Base-by-base conservation (phyloP, 2,113 vertebrate genomes). In the Rhinolophus sinicus region DNA sequence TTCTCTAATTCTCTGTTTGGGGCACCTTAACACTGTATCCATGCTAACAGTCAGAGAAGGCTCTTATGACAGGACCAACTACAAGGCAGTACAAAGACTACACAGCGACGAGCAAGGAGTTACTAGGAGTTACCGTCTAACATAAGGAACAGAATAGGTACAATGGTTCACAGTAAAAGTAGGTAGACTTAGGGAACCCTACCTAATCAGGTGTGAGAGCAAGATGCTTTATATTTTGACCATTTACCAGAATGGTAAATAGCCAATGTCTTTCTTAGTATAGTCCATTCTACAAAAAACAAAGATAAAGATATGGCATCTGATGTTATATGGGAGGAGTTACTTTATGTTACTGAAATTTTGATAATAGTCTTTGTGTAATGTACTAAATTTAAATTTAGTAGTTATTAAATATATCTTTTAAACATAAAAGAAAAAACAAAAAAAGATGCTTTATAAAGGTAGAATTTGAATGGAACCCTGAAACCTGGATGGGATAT, bases 1-100 rank as follows among this genome's bases (percentile, higher is more conserved):
- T 82, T 92, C 6, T 94, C 69, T 22, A 91, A 50, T 94, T 90
- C 88, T 88, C 73, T 92, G 83, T 67, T 8, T 64, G 52, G 52
- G 50, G 56, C 18, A 89, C 21, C 35, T 89, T 86, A 85, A 85
- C 58, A 77, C 18, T 62, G 24, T 88, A 62, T 56, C 30, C 64
- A 15, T 21, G 9, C 2, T 35, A 86, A 70, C 6, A 80, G 52
- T 85, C 22, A 73, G 47, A 73, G 26, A 83, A 91, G 64, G 22
- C 2, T 35, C 56, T 86, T 82, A 86, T 47, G 9, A 15, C 26
- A 93, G 54, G 69, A 83, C 16, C 54, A 73, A 52, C 35, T 88
- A 40, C 8, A 77, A 94, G 33, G 35, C 10, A 97, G 52, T 26
- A 90, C 3, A 94, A 78, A 87, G 35, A 60, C 52, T 73, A 62